Percentiles rank a stretch among this genome's conserved stretches.
These are phyloP conservation scores for Poeciliopsis turneri DNA, from an alignment of 2,797 vertebrate species.

Conservation along the genomic window DNA sequence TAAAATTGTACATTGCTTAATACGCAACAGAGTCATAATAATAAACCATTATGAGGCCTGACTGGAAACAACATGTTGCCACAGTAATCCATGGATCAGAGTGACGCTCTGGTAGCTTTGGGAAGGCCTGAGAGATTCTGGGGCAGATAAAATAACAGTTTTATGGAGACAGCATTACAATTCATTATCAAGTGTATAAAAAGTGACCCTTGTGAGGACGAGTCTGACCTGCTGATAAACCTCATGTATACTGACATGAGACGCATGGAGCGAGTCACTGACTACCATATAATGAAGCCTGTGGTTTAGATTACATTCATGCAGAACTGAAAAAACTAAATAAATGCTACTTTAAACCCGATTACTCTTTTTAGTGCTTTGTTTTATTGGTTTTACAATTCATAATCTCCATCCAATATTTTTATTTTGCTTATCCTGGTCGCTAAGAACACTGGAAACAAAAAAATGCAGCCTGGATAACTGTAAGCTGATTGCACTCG, in stretches of 20 bases:
- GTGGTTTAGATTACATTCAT: neutral
- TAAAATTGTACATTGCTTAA: neutral
- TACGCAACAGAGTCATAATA: neutral
- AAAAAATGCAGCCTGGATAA: neutral
- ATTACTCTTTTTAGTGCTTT: neutral
- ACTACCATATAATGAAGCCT: neutral
- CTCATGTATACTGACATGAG: neutral
- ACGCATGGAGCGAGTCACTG: neutral
- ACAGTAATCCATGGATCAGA: neutral
- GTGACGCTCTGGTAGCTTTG: neutral
- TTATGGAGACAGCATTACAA: neutral
- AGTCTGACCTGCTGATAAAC: neutral
- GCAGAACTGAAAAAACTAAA: neutral
- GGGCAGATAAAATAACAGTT: neutral
- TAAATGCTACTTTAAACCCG: neutral
- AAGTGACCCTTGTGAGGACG: neutral
- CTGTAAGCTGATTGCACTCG: neutral
- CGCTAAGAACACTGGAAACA: neutral
- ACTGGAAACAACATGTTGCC: neutral
- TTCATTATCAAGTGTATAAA: neutral
- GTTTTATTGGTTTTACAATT: neutral
- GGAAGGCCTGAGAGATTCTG: neutral
- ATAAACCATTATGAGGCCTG: neutral
- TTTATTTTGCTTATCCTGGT: neutral
- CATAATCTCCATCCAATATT: neutral